Conservation (phyloP, 2,113 vertebrate species). For the Peromyscus leucopus region DNA sequence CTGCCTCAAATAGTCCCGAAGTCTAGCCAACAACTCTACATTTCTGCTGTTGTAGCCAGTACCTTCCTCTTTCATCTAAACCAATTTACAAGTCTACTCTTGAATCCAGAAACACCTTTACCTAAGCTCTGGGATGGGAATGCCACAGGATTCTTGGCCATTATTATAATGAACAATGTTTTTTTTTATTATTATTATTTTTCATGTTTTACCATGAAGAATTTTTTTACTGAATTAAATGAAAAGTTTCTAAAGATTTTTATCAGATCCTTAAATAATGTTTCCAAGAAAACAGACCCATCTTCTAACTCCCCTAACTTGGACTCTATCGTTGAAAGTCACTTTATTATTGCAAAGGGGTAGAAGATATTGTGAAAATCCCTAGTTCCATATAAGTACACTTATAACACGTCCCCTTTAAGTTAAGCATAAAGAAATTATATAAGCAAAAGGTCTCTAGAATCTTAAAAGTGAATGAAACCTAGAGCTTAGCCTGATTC, state of each 20-base stretch:
- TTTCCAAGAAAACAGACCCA: neutral
- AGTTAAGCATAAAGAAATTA: conserved; percentile 51
- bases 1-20: neutral
- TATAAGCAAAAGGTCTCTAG: conserved; percentile 20
- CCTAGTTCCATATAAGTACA: conserved; percentile 5
- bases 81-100: conserved; percentile 9
- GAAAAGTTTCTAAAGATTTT: conserved; percentile 38
- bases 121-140: neutral
- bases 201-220: neutral
- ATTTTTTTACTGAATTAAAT: conserved; percentile 47
- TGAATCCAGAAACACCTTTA: conserved; percentile 10
- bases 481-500: conserved; percentile 45
- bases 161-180: conserved; percentile 19
- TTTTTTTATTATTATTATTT: neutral
- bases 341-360: conserved; percentile 45
- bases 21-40: neutral
- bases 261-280: neutral
- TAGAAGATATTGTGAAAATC: neutral
- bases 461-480: neutral
- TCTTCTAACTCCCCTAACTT: neutral
- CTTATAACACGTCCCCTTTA: conserved; percentile 22
- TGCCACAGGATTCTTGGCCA: conserved; percentile 3
- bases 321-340: neutral
- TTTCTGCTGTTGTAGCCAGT: neutral
- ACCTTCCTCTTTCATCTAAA: conserved; percentile 46